Conservation (phyloP, 2,888 invertebrate species). For the Stenodema calcarata region DNA sequence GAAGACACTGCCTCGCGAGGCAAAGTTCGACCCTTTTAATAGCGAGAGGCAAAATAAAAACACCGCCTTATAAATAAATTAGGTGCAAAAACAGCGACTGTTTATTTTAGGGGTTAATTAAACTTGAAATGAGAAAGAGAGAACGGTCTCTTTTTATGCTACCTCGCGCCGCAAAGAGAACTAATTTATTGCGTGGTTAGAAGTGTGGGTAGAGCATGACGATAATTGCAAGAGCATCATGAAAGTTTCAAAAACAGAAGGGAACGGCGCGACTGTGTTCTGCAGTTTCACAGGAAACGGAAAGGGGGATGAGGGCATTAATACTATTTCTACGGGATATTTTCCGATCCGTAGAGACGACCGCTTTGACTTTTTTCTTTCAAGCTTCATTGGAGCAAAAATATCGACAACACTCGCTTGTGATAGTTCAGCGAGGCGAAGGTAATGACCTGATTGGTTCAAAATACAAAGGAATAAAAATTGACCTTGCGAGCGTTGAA, state of each 20-base stretch:
- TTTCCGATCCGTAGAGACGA: too few relatives aligned
- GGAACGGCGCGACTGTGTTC: too few relatives aligned
- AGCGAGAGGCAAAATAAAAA: background rate
- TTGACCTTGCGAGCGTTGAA: background rate
- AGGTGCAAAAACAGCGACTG: background rate
- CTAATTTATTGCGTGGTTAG: background rate
- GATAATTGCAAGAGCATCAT: too few relatives aligned
- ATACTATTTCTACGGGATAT: too few relatives aligned
- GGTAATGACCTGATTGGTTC: background rate
- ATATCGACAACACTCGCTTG: too few relatives aligned
- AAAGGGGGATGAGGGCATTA: too few relatives aligned
- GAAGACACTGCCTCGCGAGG: background rate
- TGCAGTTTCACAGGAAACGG: too few relatives aligned
- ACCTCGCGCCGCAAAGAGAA: background rate
- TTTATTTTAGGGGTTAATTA: background rate
- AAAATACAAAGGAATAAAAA: background rate
- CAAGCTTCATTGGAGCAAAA: too few relatives aligned
- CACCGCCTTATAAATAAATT: background rate
- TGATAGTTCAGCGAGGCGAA: background rate
- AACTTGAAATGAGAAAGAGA: background rate
- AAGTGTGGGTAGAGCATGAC: background rate
- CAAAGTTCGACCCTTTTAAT: background rate
- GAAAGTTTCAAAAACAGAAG: too few relatives aligned
- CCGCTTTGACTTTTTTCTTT: too few relatives aligned
- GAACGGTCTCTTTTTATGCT: background rate